phyloP scores from a whole-genome alignment of 2,888 invertebrate species.

The Brachypterus glaber region DNA sequence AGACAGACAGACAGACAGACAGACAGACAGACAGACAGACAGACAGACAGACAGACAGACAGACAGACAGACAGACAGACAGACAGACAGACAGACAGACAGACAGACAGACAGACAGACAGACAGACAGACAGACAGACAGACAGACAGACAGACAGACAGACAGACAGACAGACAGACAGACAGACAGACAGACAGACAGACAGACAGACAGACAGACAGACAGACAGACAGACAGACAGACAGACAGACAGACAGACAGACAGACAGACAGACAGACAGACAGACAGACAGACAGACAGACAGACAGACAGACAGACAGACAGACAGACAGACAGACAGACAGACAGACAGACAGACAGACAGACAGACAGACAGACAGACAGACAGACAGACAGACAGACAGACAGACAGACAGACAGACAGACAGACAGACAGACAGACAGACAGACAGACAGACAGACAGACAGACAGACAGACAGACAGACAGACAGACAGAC shows the following conservation, averaged over 20 bases:
- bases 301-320: slow-evolving; percentile 8
- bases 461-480: slow-evolving; percentile 2
- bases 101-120: slow-evolving; percentile 7
- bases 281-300: slow-evolving; percentile 9
- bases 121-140: slow-evolving; percentile 7
- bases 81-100: slow-evolving; percentile 7
- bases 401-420: slow-evolving; percentile 2
- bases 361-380: slow-evolving; percentile 2
- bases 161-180: slow-evolving; percentile 7
- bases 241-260: slow-evolving; percentile 7
- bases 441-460: slow-evolving; percentile 2
- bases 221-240: slow-evolving; percentile 7
- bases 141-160: slow-evolving; percentile 7
- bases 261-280: slow-evolving; percentile 8
- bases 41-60: slow-evolving; percentile 7
- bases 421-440: slow-evolving; percentile 2
- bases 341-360: slow-evolving; percentile 2
- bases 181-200: slow-evolving; percentile 7
- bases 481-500: slow-evolving; percentile 2
- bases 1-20: slow-evolving; percentile 6
- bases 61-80: slow-evolving; percentile 7
- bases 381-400: slow-evolving; percentile 2
- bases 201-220: slow-evolving; percentile 7
- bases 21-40: slow-evolving; percentile 6
- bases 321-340: slow-evolving; percentile 8